Conservation (phyloP, 2,888 invertebrate species). For the Zaprionus obscuricornis region DNA sequence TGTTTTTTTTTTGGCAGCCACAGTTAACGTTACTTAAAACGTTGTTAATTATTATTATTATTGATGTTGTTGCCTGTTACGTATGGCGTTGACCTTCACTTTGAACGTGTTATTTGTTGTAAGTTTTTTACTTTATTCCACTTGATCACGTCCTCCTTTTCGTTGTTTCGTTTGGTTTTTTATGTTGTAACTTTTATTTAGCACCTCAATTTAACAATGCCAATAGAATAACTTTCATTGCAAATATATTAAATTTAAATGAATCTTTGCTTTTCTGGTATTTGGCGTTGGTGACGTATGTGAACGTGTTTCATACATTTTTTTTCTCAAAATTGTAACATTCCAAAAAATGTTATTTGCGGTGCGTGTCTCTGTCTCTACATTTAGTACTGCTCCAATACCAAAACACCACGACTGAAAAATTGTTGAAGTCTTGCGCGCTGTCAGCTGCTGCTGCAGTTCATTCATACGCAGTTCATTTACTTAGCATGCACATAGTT, state of each 20-base stretch:
- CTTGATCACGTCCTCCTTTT: slow-evolving; percentile 50
- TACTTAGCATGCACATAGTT: slow-evolving; percentile 18
- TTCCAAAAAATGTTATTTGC: slow-evolving; percentile 59
- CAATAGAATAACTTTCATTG: slow-evolving; percentile 1
- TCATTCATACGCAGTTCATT: slow-evolving; percentile 2
- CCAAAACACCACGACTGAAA: slow-evolving; percentile 73
- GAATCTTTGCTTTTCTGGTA: slow-evolving; percentile 25
- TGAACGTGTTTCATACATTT: slow-evolving; percentile 38
- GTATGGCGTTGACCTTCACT: slow-evolving; percentile 79
- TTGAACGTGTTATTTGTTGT: slow-evolving; percentile 70
- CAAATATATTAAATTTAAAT: background rate
- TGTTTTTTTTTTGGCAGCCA: slow-evolving; percentile 57
- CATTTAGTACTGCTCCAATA: slow-evolving; percentile 67
- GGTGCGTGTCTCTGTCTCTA: no score
- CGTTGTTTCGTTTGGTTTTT: slow-evolving; percentile 44
- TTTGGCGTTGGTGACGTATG: slow-evolving; percentile 26
- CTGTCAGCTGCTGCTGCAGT: slow-evolving; percentile 16
- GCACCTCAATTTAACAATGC: slow-evolving; percentile 44
- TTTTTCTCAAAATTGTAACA: slow-evolving; percentile 33
- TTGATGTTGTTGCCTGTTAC: slow-evolving; percentile 31
- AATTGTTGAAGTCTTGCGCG: slow-evolving; percentile 39
- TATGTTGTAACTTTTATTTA: slow-evolving; percentile 39
- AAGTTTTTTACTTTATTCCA: slow-evolving; percentile 32
- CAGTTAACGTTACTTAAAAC: slow-evolving; percentile 54
- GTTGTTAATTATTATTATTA: slow-evolving; percentile 28